Evolutionary conservation across 2,113 vertebrate species (phyloP), one percentile per base, ranked within the genome.

Genomic region (Gambusia holbrooki): DNA sequence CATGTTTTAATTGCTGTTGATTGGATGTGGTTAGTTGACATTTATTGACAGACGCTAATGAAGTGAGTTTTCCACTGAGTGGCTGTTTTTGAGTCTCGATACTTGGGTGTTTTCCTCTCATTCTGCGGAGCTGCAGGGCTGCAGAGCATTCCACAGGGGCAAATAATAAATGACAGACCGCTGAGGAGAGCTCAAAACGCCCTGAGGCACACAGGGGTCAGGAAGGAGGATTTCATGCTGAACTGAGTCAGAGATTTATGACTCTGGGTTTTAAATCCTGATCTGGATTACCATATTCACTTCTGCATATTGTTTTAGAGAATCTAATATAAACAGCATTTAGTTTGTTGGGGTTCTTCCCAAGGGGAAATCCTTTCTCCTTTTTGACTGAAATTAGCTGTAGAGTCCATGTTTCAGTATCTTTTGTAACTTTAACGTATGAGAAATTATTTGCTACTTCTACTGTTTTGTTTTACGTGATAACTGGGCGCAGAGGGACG

Each of bases 131-230:
- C 80, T 67, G 0, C 29, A 9, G 54, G 82, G 82, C 73, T 66
- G 19, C 37, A 62, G 35, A 15, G 77, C 70, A 79, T 84, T 86
- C 81, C 82, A 78, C 74, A 29, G 64, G 74, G 74, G 76, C 64
- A 70, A 74, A 80, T 87, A 85, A 89, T 87, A 66, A 85, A 84
- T 77, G 81, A 69, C 84, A 85, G 86, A 82, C 42, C 27, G 35
- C 27, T 62, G 27, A 82, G 61, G 62, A 75, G 69, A 87, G 77
- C 65, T 54, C 60, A 25, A 77, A 80, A 62, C 11, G 22, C 75
- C 64, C 70, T 40, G 63, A 60, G 76, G 74, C 69, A 71, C 5
- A 78, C 65, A 66, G 58, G 58, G 51, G 68, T 48, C 29, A 15
- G 28, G 63, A 45, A 68, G n/a, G 42, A 74, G 54, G 67, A 66